Evolutionary conservation across 2,888 invertebrate species (phyloP).

Genomic region (Mythimna lalbum): DNA sequence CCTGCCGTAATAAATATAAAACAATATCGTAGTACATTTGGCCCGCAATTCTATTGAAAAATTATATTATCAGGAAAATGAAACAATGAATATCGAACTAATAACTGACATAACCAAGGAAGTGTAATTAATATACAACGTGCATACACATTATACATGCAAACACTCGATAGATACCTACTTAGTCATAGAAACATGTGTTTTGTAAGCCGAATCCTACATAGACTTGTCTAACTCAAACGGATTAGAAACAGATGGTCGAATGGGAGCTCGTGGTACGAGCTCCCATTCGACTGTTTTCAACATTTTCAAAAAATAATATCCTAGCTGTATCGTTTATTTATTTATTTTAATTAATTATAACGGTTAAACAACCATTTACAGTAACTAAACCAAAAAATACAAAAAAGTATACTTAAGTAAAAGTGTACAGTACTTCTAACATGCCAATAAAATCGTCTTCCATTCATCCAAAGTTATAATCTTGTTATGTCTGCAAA

Average conservation of each 20-base stretch:
- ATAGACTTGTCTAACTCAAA: constrained; percentile 1
- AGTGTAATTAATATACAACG: constrained; percentile 37
- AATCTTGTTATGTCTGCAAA: no score
- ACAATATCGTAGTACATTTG: neutral
- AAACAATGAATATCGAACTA: constrained; percentile 30
- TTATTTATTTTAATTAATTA: no score
- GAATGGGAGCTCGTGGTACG: no score
- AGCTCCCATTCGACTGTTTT: no score
- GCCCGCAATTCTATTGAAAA: neutral
- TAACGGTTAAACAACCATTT: no score
- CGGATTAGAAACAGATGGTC: constrained; percentile 24
- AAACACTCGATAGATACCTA: neutral
- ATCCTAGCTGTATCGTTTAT: no score
- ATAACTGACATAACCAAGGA: constrained; percentile 17
- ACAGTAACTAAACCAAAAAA: no score
- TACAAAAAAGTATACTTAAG: no score
- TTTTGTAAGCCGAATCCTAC: constrained; percentile 18
- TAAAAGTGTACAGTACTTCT: no score
- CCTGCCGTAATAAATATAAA: neutral
- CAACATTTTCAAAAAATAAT: no score
- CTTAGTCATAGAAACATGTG: constrained; percentile 34
- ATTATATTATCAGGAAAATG: constrained; percentile 9
- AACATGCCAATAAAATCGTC: no score
- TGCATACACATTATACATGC: constrained; percentile 8
- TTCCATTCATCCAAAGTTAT: no score